These are phyloP conservation scores for Pipistrellus nathusii DNA, from an alignment of 2,797 vertebrate genomes.

Conservation along the genomic window DNA sequence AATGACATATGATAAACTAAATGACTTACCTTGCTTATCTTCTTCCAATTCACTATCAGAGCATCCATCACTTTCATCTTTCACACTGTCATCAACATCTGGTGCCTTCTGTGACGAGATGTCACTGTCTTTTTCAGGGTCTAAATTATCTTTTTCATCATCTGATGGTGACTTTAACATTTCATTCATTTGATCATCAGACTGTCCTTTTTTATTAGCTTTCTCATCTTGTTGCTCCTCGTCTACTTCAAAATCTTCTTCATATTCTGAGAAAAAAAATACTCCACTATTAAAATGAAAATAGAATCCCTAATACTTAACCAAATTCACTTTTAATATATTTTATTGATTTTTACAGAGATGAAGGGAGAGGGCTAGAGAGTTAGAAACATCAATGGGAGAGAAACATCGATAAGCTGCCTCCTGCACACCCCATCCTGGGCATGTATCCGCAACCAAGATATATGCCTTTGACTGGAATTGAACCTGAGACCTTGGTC, in stretches of 20 bases:
- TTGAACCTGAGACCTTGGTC: too few relatives aligned
- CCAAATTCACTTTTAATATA: constrained; percentile 49
- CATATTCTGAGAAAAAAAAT: constrained; percentile 91
- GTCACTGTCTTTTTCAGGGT: constrained; percentile 74
- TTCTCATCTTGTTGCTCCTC: constrained; percentile 90
- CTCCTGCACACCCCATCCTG: too few relatives aligned
- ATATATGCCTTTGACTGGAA: too few relatives aligned
- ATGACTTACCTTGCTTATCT: constrained; percentile 86
- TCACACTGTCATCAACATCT: constrained; percentile 72
- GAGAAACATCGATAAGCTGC: too few relatives aligned
- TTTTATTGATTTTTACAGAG: too few relatives aligned
- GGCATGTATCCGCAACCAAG: too few relatives aligned
- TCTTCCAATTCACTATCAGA: constrained; percentile 86
- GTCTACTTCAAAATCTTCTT: constrained; percentile 96
- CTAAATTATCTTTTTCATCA: constrained; percentile 80
- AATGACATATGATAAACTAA: neutral
- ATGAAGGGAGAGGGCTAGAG: too few relatives aligned
- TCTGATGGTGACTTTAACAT: constrained; percentile 83
- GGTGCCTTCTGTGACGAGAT: constrained; percentile 73
- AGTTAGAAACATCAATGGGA: too few relatives aligned
- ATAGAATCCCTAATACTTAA: constrained; percentile 60
- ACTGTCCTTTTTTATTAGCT: constrained; percentile 81
- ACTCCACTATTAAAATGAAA: constrained; percentile 69
- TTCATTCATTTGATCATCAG: constrained; percentile 82
- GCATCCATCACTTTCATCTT: constrained; percentile 73